Evolutionary conservation across 2,888 invertebrate species (phyloP).

Genomic region (Liopterus haemorrhoidalis): DNA sequence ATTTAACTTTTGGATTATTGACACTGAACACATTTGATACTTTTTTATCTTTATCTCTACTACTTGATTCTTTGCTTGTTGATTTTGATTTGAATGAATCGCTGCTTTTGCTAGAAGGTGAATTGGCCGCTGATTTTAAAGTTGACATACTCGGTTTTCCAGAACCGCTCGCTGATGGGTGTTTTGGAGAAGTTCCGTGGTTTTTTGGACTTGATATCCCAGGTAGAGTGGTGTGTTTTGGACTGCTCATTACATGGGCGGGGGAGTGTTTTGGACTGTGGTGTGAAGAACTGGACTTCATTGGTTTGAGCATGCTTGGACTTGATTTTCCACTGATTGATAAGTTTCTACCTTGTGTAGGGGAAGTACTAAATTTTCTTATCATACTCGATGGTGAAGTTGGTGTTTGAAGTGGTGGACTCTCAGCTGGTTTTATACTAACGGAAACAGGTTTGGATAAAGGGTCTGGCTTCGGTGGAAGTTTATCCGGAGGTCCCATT

Average conservation of each 20-base stretch:
- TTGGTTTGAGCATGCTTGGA: slow-evolving; percentile 50
- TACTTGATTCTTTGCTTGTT: slow-evolving; percentile 48
- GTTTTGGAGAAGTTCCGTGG: slow-evolving; percentile 76
- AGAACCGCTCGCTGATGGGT: slow-evolving; percentile 60
- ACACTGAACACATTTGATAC: slow-evolving; percentile 30
- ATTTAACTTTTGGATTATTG: slow-evolving; percentile 50
- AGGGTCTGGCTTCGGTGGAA: slow-evolving; percentile 67
- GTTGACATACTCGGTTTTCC: slow-evolving; percentile 88
- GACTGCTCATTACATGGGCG: slow-evolving; percentile 56
- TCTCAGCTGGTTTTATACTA: slow-evolving; percentile 63
- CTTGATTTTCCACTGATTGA: slow-evolving; percentile 58
- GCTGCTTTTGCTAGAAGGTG: slow-evolving; percentile 60
- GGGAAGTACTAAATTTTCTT: slow-evolving; percentile 67
- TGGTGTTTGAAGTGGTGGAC: slow-evolving; percentile 52
- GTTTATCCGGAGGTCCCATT: slow-evolving; percentile 79
- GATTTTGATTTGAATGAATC: slow-evolving; percentile 51
- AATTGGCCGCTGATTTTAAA: slow-evolving; percentile 71
- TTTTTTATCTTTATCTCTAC: slow-evolving; percentile 46
- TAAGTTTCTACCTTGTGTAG: slow-evolving; percentile 59
- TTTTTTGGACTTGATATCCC: slow-evolving; percentile 72
- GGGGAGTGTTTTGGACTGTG: slow-evolving; percentile 72
- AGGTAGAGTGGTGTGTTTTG: slow-evolving; percentile 63
- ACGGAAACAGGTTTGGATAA: slow-evolving; percentile 66
- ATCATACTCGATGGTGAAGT: slow-evolving; percentile 61
- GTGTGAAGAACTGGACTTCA: slow-evolving; percentile 46